Evolutionary conservation across 1,140 invertebrate genomes (phyloP).

Genomic region (Laupala kohalensis): DNA sequence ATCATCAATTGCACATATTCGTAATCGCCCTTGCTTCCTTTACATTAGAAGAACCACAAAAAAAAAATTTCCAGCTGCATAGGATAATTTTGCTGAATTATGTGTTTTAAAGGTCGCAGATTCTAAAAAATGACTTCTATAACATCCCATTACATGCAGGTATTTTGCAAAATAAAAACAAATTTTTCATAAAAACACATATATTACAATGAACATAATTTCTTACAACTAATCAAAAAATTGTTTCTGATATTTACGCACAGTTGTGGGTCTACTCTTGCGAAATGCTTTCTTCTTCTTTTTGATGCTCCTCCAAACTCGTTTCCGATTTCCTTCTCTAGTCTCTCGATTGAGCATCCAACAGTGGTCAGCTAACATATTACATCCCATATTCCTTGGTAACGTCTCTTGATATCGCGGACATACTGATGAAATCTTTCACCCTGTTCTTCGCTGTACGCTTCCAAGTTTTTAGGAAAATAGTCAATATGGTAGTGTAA

Average conservation of each 20-base stretch:
- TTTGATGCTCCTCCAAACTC: not conserved
- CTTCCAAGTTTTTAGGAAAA: not conserved
- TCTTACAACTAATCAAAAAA: not conserved
- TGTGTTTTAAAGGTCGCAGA: too few species aligned
- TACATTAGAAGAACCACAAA: too few species aligned
- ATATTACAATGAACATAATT: not conserved
- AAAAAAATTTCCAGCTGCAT: too few species aligned
- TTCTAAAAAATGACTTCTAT: too few species aligned
- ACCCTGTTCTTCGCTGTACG: too few species aligned
- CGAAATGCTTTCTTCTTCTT: not conserved
- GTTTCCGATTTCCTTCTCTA: not conserved
- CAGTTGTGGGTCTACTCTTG: not conserved
- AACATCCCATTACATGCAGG: not conserved
- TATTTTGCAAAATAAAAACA: not conserved
- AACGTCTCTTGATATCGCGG: too few species aligned
- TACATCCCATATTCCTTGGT: too few species aligned
- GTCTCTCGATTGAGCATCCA: too few species aligned
- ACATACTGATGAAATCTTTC: too few species aligned
- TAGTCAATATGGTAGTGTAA: not conserved
- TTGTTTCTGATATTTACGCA: constrained; percentile 1
- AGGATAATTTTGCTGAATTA: too few species aligned
- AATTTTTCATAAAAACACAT: not conserved
- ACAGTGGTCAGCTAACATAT: not conserved
- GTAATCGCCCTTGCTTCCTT: too few species aligned
- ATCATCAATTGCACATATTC: too few species aligned